These are phyloP conservation scores for Chrysina gloriosa DNA, from an alignment of 2,888 invertebrate species.

Conservation along the genomic window DNA sequence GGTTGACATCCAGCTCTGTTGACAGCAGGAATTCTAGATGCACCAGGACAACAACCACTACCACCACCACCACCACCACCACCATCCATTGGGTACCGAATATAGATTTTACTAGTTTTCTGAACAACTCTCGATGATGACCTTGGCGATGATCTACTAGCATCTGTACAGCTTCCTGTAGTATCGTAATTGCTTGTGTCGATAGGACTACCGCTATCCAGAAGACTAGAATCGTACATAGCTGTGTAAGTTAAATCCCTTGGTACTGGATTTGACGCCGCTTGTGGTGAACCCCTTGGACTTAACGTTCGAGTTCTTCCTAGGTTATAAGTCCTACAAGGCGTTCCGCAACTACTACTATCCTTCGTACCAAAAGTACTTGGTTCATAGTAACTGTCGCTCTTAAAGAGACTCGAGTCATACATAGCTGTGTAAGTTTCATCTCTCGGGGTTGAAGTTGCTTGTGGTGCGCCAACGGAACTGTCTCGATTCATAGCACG, in stretches of 20 bases:
- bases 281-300: no score
- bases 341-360: not conserved
- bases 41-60: no score
- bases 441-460: not conserved
- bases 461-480: conserved; percentile 4
- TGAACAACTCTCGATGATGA: not conserved
- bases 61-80: no score
- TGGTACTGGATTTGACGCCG: not conserved
- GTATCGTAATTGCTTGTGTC: conserved; percentile 8
- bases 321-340: not conserved
- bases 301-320: not conserved
- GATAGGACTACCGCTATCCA: conserved; percentile 4
- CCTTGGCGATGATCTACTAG: not conserved
- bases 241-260: not conserved
- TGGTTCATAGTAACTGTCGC: not conserved
- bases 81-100: not conserved
- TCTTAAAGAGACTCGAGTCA: not conserved
- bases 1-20: no score
- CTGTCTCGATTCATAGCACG: not conserved
- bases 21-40: no score
- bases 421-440: not conserved
- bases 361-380: not conserved
- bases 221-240: not conserved
- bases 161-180: not conserved
- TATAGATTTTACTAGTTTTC: conserved; percentile 26